Conservation (phyloP, 2,888 invertebrate species). For the Lissocephala sabroskyi region DNA sequence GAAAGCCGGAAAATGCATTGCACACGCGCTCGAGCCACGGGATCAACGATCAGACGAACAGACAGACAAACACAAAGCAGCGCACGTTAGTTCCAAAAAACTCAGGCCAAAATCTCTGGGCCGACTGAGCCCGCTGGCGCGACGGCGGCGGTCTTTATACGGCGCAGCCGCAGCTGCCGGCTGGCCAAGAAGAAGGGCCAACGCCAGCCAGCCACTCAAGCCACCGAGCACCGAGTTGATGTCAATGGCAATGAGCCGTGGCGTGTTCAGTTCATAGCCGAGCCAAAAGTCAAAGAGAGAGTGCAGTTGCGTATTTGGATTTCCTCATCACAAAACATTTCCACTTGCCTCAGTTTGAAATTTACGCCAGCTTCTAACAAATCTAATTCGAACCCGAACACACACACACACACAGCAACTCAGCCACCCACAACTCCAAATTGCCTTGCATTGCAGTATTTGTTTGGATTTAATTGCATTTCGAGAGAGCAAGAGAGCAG, state of each 20-base stretch:
- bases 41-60: no score
- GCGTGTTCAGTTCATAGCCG: neutral
- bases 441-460: no score
- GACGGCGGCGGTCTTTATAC: constrained; percentile 29
- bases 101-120: constrained; percentile 29
- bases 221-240: neutral
- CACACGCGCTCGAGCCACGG: no score
- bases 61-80: no score
- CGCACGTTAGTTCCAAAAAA: no score
- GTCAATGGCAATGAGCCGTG: neutral
- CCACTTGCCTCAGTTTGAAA: no score
- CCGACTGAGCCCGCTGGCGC: constrained; percentile 35
- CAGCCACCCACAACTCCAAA: constrained; percentile 5
- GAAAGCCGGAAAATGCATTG: constrained; percentile 52
- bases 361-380: no score
- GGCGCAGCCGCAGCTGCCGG: neutral
- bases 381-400: constrained; percentile 22
- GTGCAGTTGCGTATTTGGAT: neutral
- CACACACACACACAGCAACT: constrained; percentile 17
- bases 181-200: no score
- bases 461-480: no score
- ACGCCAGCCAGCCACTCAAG: neutral
- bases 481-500: neutral
- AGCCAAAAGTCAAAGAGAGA: neutral
- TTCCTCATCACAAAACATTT: neutral